Conservation (phyloP, 2,113 vertebrate species). For the Limanda limanda region DNA sequence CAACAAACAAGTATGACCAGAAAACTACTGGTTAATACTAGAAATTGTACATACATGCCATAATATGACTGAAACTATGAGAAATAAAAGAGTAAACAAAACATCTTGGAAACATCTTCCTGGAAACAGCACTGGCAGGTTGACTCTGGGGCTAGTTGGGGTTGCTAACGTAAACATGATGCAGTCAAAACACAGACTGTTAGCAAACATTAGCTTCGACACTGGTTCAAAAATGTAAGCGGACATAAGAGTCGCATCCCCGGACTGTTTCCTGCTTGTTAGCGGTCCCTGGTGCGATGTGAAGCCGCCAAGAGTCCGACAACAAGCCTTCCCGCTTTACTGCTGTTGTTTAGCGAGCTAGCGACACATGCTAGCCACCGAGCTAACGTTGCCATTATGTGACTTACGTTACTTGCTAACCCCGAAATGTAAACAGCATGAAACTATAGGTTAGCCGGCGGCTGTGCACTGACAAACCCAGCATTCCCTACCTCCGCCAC, state of each 20-base stretch:
- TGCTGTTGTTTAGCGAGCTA: constrained; percentile 73
- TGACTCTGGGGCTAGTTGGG: constrained; percentile 36
- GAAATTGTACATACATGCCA: background rate
- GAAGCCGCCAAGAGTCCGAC: constrained; percentile 34
- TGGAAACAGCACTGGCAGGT: constrained; percentile 20
- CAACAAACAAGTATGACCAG: background rate
- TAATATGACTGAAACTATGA: background rate
- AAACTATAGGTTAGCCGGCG: constrained; percentile 45
- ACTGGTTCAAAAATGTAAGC: constrained; percentile 48
- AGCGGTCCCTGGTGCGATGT: constrained; percentile 22
- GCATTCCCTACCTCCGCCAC: background rate
- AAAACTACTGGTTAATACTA: background rate
- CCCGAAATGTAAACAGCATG: constrained; percentile 76
- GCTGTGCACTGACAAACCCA: constrained; percentile 14
- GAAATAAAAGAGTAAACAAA: constrained; percentile 3
- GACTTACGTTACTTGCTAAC: constrained; percentile 56
- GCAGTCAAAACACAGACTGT: constrained; percentile 73
- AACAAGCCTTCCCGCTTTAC: constrained; percentile 73
- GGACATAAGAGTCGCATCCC: background rate
- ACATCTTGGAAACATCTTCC: background rate
- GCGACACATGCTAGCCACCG: constrained; percentile 48
- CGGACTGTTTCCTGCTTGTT: constrained; percentile 31
- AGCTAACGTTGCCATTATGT: constrained; percentile 62
- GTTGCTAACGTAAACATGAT: constrained; percentile 77
- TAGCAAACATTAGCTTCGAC: constrained; percentile 75